phyloP scores from a whole-genome alignment of 2,113 vertebrate species.

The Scomber colias region DNA sequence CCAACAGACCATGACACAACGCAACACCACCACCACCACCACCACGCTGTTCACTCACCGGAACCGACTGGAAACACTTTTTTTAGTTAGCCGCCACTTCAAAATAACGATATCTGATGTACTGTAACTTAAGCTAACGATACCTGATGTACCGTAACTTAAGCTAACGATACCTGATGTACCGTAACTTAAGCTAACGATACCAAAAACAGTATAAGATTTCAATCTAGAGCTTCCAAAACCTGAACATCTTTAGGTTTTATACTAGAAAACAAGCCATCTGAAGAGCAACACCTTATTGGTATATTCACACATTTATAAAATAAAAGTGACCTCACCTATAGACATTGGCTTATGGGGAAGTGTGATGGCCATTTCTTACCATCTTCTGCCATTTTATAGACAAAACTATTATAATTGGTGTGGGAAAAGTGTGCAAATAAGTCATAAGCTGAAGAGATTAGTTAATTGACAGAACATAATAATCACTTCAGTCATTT shows the following conservation, averaged over 20 bases:
- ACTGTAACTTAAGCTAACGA: not conserved
- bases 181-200: not conserved
- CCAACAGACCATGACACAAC: not conserved
- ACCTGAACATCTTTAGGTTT: no score
- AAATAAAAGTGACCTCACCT: no score
- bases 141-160: not conserved
- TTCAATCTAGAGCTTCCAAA: no score
- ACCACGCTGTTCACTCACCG: constrained; percentile 7
- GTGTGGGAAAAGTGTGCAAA: no score
- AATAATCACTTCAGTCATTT: no score
- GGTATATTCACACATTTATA: no score
- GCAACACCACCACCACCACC: not conserved
- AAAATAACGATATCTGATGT: not conserved
- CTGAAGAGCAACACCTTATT: no score
- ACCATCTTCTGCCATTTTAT: not conserved
- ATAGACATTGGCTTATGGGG: no score
- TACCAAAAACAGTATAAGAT: not conserved
- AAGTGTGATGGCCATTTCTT: no score
- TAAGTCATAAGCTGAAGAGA: no score
- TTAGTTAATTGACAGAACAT: no score
- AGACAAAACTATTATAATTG: not conserved
- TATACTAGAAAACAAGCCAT: no score
- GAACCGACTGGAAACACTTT: not conserved
- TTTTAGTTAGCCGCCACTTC: not conserved
- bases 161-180: not conserved